A percentile compares a stretch with the other conserved stretches of the same genome.
phyloP scores from a whole-genome alignment of 2,888 invertebrate genomes.

The Drosophila emarginata region DNA sequence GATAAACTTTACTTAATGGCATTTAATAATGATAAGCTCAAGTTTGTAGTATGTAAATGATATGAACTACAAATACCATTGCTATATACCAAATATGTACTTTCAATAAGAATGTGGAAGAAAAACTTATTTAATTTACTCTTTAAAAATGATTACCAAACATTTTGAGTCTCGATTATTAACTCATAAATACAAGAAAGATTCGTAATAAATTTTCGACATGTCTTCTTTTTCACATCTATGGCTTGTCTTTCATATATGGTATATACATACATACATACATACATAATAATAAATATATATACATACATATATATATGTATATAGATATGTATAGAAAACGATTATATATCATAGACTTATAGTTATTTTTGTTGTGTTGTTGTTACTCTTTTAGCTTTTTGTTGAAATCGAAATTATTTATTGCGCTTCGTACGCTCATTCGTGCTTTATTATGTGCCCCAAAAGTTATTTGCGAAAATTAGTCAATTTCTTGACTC shows the following conservation, averaged over 20 bases:
- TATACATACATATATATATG: slow-evolving; percentile 4
- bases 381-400: slow-evolving; percentile 40
- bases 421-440: slow-evolving; percentile 32
- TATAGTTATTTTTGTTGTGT: slow-evolving; percentile 14
- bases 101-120: no score
- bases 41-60: no score
- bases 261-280: slow-evolving; percentile 32
- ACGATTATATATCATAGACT: slow-evolving; percentile 9
- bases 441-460: slow-evolving; percentile 54
- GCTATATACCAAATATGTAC: no score
- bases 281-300: no score
- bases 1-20: no score
- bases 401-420: slow-evolving; percentile 52
- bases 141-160: slow-evolving; percentile 67
- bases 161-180: slow-evolving; percentile 61
- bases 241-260: no score
- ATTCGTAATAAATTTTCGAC: slow-evolving; percentile 14
- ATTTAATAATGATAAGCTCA: no score
- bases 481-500: slow-evolving; percentile 66
- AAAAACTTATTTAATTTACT: slow-evolving; percentile 3
- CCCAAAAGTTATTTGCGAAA: slow-evolving; percentile 73
- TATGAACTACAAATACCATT: no score
- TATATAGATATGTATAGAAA: slow-evolving; percentile 15
- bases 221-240: slow-evolving; percentile 4
- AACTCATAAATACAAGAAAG: slow-evolving; percentile 24